Base-by-base conservation (phyloP, 2,797 vertebrate species). In the Gastrophryne carolinensis region DNA sequence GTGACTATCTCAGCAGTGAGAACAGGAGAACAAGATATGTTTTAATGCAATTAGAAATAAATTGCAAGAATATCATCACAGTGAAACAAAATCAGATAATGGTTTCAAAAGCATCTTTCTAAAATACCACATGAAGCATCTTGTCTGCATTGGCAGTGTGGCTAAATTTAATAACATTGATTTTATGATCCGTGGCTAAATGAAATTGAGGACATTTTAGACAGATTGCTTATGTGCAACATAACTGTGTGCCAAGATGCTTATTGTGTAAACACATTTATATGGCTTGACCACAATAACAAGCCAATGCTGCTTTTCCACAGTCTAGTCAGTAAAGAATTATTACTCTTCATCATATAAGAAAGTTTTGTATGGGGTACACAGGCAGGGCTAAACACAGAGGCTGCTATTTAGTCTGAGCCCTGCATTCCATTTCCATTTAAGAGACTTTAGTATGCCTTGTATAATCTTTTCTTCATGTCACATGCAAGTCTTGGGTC, bases 1-100 rank as follows among this genome's bases (percentile, higher is more conserved):
- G n/a, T 47, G 17, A 47, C 44, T 17, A 9, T 3, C 7, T 47
- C 44, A 21, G n/a, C 44, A 19, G n/a, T 10, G 44, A 47, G 17
- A 47, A 47, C n/a, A 47, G 21, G 44, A 47, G 17, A 47, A 47
- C n/a, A 47, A 47, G 27, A 58, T 32, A 17, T 10, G 9, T 58
- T n/a, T 58, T 71, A 60, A 71, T 61, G n/a, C 39, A 34, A 72
- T 61, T 61, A 24, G 39, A 34, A 49, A n/a, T 60, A 50, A 54
- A 50, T 13, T 11, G 13, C 39, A 71, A 11, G 9, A 35, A 23
- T 44, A 56, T 39, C 19, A 21, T 71, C 26, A 72, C 32, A 41
- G 5, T 21, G 4, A 29, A 44, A 44, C 9, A 32, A 19, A 29
- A 72, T 26, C 23, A 32, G 6, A 41, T 56, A 73, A 73, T 56